Conservation (phyloP, 2,888 invertebrate genomes). For the Andricus curvator region DNA sequence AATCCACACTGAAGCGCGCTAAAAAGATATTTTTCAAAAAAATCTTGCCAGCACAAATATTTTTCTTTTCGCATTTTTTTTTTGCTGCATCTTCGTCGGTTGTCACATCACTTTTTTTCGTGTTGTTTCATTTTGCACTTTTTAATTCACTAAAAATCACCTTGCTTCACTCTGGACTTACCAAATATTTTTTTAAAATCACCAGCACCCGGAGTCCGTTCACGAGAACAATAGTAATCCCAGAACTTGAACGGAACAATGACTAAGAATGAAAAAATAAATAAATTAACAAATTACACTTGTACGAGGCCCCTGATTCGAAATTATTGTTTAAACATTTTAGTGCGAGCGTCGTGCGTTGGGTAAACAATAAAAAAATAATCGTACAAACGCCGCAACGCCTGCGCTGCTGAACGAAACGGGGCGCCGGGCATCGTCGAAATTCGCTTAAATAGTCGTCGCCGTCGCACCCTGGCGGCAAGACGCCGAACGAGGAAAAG, state of each 20-base stretch:
- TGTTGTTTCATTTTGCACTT: slow-evolving; percentile 20
- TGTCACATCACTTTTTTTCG: slow-evolving; percentile 17
- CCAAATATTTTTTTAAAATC: slow-evolving; percentile 36
- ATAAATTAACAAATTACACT: slow-evolving; percentile 37
- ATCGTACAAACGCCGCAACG: slow-evolving; percentile 73
- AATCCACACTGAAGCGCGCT: slow-evolving; percentile 8
- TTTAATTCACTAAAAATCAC: slow-evolving; percentile 14
- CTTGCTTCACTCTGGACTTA: slow-evolving; percentile 26
- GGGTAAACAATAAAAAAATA: slow-evolving; percentile 61
- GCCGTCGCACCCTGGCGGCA: slow-evolving; percentile 80
- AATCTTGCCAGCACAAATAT: slow-evolving; percentile 5
- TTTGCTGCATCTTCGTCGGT: background rate
- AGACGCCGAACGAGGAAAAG: slow-evolving; percentile 69
- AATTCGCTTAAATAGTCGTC: slow-evolving; percentile 81
- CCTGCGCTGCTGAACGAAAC: slow-evolving; percentile 81
- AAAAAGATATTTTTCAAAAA: slow-evolving; percentile 1
- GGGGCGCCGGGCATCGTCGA: slow-evolving; percentile 79
- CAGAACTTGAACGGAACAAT: slow-evolving; percentile 29
- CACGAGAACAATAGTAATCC: slow-evolving; percentile 13
- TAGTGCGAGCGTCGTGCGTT: slow-evolving; percentile 47
- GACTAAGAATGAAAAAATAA: slow-evolving; percentile 31
- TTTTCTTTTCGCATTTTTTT: background rate
- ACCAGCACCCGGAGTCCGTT: slow-evolving; percentile 28
- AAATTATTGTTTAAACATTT: slow-evolving; percentile 66
- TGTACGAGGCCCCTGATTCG: slow-evolving; percentile 48